phyloP scores from a whole-genome alignment of 2,797 vertebrate species.

The Philypnodon macrostomus region DNA sequence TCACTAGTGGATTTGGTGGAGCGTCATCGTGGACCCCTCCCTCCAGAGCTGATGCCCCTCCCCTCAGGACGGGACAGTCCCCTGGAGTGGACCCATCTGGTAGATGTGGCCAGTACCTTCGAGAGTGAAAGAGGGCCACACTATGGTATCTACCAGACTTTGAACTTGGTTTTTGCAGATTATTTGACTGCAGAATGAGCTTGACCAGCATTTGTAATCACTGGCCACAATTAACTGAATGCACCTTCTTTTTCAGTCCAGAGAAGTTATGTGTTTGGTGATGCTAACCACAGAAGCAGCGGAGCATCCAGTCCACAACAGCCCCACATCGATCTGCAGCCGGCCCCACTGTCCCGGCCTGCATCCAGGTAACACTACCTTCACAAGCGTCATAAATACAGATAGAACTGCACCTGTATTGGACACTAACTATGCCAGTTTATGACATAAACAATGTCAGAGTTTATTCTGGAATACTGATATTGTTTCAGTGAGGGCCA shows the following conservation, averaged over 20 bases:
- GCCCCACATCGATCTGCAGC: slow-evolving; percentile 85
- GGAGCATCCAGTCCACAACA: slow-evolving; percentile 87
- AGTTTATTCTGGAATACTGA: too few species aligned
- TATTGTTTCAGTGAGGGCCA: slow-evolving; percentile 83
- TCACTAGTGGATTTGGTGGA: slow-evolving; percentile 95
- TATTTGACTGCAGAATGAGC: too few species aligned
- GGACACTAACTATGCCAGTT: too few species aligned
- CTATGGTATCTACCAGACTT: slow-evolving; percentile 46
- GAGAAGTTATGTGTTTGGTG: slow-evolving; percentile 91
- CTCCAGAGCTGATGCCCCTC: slow-evolving; percentile 94
- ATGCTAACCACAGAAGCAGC: slow-evolving; percentile 87
- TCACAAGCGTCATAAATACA: neutral
- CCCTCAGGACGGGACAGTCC: slow-evolving; percentile 86
- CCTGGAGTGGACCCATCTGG: slow-evolving; percentile 95
- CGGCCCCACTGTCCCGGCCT: slow-evolving; percentile 82
- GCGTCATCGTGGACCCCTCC: slow-evolving; percentile 82
- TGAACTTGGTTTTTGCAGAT: too few species aligned
- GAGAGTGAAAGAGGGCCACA: slow-evolving; percentile 82
- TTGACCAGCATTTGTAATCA: too few species aligned
- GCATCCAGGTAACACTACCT: slow-evolving; percentile 81
- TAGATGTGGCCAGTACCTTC: slow-evolving; percentile 95
- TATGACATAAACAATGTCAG: too few species aligned
- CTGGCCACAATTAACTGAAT: too few species aligned
- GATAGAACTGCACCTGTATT: too few species aligned
- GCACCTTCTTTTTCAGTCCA: slow-evolving; percentile 77